Evolutionary conservation across 2,888 invertebrate genomes (phyloP).

Genomic region (Melieria omissa): DNA sequence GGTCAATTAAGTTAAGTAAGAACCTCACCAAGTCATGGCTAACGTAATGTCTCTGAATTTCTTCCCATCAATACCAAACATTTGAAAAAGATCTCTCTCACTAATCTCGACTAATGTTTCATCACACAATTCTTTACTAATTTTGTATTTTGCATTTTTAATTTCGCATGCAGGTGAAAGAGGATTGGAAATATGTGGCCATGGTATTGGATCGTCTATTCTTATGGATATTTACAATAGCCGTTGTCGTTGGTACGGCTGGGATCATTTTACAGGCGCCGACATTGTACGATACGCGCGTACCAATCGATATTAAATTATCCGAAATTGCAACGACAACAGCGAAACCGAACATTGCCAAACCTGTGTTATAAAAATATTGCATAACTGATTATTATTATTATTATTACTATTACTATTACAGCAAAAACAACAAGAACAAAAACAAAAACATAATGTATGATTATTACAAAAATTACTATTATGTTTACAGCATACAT

Average conservation of each 20-base stretch:
- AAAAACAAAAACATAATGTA: slow-evolving; percentile 11
- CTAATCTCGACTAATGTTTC: too few species aligned
- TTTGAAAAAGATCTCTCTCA: too few species aligned
- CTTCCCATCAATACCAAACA: too few species aligned
- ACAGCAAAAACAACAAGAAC: not conserved
- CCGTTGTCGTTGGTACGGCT: slow-evolving; percentile 92
- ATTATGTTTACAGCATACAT: not conserved
- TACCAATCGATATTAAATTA: slow-evolving; percentile 86
- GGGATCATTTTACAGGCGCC: slow-evolving; percentile 96
- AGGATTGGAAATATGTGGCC: slow-evolving; percentile 99
- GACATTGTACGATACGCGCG: slow-evolving; percentile 90
- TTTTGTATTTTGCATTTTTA: not conserved
- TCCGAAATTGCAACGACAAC: slow-evolving; percentile 91
- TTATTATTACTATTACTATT: slow-evolving; percentile 2
- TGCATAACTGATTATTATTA: not conserved
- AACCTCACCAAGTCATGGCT: too few species aligned
- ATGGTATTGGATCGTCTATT: slow-evolving; percentile 97
- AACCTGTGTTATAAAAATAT: slow-evolving; percentile 65
- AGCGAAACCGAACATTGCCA: slow-evolving; percentile 78
- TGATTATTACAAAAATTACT: not conserved
- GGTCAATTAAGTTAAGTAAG: too few species aligned
- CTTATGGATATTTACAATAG: slow-evolving; percentile 96
- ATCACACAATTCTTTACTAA: too few species aligned
- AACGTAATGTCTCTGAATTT: too few species aligned
- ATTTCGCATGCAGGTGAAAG: slow-evolving; percentile 77